These are phyloP conservation scores for Coccyzus lansbergi DNA, from an alignment of 2,797 vertebrate species.

Conservation along the genomic window DNA sequence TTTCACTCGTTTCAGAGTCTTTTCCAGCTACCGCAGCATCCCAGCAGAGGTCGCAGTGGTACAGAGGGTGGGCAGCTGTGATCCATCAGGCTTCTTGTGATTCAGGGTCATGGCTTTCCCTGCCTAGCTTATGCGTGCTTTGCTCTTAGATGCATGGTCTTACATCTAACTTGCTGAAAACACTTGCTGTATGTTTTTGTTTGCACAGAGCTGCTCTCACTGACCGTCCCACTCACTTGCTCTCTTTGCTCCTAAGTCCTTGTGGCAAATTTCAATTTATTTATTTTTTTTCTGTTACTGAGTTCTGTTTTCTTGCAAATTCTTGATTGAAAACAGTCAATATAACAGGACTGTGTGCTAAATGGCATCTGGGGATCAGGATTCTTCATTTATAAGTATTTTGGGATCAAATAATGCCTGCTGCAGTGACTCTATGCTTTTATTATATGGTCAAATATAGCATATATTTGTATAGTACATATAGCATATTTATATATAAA, in stretches of 20 bases:
- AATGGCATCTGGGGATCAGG: not conserved
- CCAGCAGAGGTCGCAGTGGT: conserved; percentile 47
- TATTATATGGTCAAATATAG: not conserved
- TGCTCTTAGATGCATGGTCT: not conserved
- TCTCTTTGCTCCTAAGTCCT: not conserved
- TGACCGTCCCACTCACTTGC: not conserved
- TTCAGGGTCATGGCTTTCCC: not conserved
- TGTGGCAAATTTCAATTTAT: not conserved
- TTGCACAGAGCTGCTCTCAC: not conserved
- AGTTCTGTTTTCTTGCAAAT: not conserved
- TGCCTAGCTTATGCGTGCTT: rapidly evolving
- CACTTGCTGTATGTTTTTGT: not conserved
- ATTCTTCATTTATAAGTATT: not conserved
- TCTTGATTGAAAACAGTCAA: not conserved
- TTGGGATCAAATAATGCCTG: not conserved
- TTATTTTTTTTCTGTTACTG: not conserved
- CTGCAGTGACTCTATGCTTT: not conserved
- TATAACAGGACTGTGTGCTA: not conserved
- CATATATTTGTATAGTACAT: too few relatives aligned
- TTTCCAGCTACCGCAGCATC: not conserved
- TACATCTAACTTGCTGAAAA: not conserved
- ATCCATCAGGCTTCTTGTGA: not conserved
- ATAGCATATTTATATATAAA: too few relatives aligned
- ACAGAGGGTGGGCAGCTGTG: rapidly evolving
- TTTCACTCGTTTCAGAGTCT: not conserved